phyloP scores from a whole-genome alignment of 1,140 invertebrate species.

The Drosophila murphyi region DNA sequence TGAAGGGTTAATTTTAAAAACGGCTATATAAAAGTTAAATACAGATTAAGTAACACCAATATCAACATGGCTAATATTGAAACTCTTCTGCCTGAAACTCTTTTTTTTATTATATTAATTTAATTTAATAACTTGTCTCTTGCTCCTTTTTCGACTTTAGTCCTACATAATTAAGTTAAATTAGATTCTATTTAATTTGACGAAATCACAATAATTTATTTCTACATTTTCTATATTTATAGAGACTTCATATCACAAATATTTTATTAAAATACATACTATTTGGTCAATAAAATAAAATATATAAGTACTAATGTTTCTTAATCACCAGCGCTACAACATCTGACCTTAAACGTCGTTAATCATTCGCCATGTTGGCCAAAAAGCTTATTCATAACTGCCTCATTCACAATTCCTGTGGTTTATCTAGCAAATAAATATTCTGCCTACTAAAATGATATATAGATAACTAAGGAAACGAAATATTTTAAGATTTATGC shows the following conservation, averaged over 20 bases:
- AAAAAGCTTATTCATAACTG: constrained; percentile 4
- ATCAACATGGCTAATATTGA: constrained; percentile 2
- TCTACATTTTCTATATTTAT: too few relatives aligned
- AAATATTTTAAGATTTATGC: neutral
- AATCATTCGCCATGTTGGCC: constrained; percentile 26
- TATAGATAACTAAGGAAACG: neutral
- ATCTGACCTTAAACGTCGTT: constrained; percentile 6
- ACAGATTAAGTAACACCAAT: neutral
- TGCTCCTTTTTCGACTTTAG: too few relatives aligned
- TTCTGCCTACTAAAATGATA: constrained; percentile 3
- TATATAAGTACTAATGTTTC: neutral
- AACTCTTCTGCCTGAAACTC: neutral
- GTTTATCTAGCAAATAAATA: constrained; percentile 16
- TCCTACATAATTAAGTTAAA: too few relatives aligned
- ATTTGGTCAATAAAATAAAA: too few relatives aligned
- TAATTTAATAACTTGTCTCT: neutral
- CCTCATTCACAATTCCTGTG: constrained; percentile 14
- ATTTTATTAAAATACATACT: too few relatives aligned
- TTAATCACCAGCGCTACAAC: neutral
- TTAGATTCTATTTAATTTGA: too few relatives aligned
- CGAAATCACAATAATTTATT: too few relatives aligned
- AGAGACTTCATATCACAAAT: too few relatives aligned
- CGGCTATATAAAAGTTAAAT: neutral
- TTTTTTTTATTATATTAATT: neutral
- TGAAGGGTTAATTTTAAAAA: neutral